A percentile compares a stretch with the other conserved stretches of the same genome.
These are phyloP conservation scores for Heterocephalus glaber DNA, from an alignment of 2,113 vertebrate genomes.

Conservation along the genomic window DNA sequence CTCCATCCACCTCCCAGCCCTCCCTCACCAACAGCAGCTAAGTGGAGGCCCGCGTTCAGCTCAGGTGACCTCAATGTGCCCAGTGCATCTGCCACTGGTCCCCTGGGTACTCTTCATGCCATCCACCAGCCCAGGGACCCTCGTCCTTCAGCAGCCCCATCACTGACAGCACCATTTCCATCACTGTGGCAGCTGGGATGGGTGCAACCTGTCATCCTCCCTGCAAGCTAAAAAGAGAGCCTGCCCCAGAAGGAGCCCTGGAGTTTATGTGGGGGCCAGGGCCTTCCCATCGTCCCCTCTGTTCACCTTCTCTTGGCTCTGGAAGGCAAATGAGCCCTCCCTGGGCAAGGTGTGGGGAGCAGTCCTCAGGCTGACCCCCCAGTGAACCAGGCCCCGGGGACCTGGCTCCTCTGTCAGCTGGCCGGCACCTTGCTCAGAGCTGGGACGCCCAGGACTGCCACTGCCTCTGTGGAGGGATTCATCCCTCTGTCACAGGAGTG, in stretches of 20 bases:
- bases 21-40: not conserved
- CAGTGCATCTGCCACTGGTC: not conserved
- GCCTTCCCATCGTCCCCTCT: rapidly evolving
- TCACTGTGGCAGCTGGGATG: not conserved
- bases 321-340: not conserved
- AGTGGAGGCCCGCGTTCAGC: not conserved
- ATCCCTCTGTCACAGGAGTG: not conserved
- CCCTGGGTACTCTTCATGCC: not conserved
- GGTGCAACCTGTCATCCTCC: not conserved
- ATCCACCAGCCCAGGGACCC: not conserved
- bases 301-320: not conserved
- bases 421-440: not conserved
- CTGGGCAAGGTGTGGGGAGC: not conserved
- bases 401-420: not conserved
- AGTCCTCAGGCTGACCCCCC: not conserved
- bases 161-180: not conserved
- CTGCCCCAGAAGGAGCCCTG: not conserved
- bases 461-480: not conserved
- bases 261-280: rapidly evolving
- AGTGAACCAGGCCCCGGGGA: not conserved
- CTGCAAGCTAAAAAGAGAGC: not conserved
- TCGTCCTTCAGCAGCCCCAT: not conserved
- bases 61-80: not conserved
- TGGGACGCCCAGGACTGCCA: too few species aligned
- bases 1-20: not conserved